phyloP scores from a whole-genome alignment of 92 coral and sea anemone genomes.

The Paragorgia papillata region DNA sequence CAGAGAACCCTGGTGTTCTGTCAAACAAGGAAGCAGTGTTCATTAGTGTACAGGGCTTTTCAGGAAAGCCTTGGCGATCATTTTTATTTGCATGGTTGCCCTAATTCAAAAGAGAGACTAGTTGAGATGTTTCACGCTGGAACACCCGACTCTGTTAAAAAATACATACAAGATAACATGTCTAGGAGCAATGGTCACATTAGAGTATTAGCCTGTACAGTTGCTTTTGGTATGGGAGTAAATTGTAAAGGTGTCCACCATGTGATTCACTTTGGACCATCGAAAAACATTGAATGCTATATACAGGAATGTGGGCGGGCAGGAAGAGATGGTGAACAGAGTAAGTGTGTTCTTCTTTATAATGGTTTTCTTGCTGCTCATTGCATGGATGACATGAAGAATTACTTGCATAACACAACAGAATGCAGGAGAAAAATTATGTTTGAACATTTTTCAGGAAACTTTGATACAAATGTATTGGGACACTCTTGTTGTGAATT shows the following conservation, averaged over 20 bases:
- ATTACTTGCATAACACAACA: too few relatives aligned
- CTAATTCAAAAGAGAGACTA: background rate
- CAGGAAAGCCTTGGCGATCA: conserved; percentile 33
- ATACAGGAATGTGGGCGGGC: conserved; percentile 1
- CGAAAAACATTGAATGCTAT: too few relatives aligned
- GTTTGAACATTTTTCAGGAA: too few relatives aligned
- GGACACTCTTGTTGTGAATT: too few relatives aligned
- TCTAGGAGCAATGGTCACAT: background rate
- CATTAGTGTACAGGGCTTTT: conserved; percentile 38
- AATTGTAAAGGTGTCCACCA: background rate
- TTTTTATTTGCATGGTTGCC: conserved; percentile 9
- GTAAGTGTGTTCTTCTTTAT: background rate
- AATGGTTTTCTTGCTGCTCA: conserved; percentile 6
- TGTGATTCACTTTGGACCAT: conserved; percentile 16
- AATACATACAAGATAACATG: background rate
- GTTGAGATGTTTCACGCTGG: conserved; percentile 10
- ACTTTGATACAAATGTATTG: too few relatives aligned
- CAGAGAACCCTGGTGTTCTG: conserved; percentile 50
- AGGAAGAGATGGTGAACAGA: background rate
- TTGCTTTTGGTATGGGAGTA: too few relatives aligned
- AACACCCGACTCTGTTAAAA: background rate
- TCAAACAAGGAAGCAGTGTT: conserved; percentile 60
- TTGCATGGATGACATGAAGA: background rate
- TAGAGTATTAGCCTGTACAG: conserved; percentile 4
- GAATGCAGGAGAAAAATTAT: too few relatives aligned